phyloP scores from a whole-genome alignment of 2,113 vertebrate species.

The Osmerus mordax region DNA sequence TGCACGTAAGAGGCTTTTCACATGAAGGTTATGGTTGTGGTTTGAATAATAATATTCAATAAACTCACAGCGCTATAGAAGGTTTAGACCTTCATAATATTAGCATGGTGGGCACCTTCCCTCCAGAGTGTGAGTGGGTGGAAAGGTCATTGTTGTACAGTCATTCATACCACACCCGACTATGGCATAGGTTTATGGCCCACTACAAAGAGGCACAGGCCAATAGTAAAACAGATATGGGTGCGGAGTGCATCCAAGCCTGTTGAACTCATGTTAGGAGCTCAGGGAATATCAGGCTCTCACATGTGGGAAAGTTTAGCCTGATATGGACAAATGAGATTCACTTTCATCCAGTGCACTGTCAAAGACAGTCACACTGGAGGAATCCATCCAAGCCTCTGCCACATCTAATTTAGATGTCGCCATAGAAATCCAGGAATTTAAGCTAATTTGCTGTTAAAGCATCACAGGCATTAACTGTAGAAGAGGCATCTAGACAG shows the following conservation, averaged over 20 bases:
- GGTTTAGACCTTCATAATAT: too few species aligned
- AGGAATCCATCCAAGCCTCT: constrained; percentile 30
- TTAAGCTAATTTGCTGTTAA: constrained; percentile 5
- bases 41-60: constrained; percentile 2
- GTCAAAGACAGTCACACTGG: constrained; percentile 38
- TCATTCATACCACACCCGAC: constrained; percentile 24
- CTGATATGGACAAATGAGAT: constrained; percentile 26
- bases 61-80: not conserved
- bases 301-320: constrained; percentile 53
- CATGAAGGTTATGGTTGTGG: not conserved
- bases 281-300: constrained; percentile 36
- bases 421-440: constrained; percentile 37
- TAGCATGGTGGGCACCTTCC: too few species aligned
- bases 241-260: constrained; percentile 24
- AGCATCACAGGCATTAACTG: constrained; percentile 18
- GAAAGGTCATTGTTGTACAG: not conserved
- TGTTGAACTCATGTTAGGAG: constrained; percentile 27
- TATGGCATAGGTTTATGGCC: constrained; percentile 18
- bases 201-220: not conserved
- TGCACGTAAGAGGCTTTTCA: constrained; percentile 1
- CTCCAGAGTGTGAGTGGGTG: constrained; percentile 18
- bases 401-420: constrained; percentile 50
- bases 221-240: constrained; percentile 24
- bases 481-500: not conserved
- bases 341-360: constrained; percentile 54